Base-by-base conservation (phyloP, 2,113 vertebrate species). In the Holacanthus passer region DNA sequence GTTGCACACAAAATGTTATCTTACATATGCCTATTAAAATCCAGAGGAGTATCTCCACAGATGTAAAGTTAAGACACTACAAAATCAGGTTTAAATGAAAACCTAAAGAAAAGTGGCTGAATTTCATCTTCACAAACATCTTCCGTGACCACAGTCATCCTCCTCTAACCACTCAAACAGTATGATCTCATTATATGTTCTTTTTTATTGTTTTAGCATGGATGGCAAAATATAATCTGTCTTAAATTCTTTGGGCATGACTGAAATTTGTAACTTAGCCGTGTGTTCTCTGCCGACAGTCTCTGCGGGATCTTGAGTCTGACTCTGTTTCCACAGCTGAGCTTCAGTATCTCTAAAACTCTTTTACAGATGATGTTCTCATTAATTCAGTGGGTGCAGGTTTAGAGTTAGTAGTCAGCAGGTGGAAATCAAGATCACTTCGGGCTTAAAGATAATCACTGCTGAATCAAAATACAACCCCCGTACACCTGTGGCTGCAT, bases 251-350 rank as follows among this genome's bases (percentile, higher is more conserved):
- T 63, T 24, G 47, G 67, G 50, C 62, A 80, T 87, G 68, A 88
- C 53, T 66, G 43, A 56, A 32, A 66, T 84, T 55, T 82, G 62
- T 76, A 77, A 60, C 14, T 55, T 50, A 59, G 59, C 39, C 5
- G 37, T 84, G 32, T 58, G 48, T 79, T 75, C 71, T 41, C 35
- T 47, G 76, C 50, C 12, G 16, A 56, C 72, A n/a, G 27, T 68
- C 71, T 68, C 82, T 58, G 77, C 48, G 79, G 77, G 77, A 73
- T 79, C 48, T 78, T 3, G 5, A 56, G 35, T 83, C 60, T 29
- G 74, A 85, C 81, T 79, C 22, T 85, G 75, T 87, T 85, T 90
- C 78, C 82, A 79, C 76, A 83, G 83, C 81, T 82, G 82, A 86
- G 50, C 37, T 22, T 72, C 17, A 74, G 35, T 5, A 6, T 76